Conservation (phyloP, 2,888 invertebrate genomes). For the Altica lythri region DNA sequence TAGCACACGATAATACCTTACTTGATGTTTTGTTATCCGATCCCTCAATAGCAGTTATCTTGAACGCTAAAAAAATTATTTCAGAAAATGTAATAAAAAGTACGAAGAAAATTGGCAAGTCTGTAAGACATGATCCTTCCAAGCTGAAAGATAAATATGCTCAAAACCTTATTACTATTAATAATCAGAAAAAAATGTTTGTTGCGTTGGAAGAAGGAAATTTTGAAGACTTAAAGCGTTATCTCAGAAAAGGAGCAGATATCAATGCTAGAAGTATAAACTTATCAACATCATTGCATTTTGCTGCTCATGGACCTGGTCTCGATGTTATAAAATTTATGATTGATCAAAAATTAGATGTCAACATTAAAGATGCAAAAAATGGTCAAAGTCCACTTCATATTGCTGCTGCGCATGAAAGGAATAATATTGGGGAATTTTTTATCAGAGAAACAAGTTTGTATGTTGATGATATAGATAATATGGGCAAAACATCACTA, state of each 20-base stretch:
- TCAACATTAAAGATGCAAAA: background rate
- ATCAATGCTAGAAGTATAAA: background rate
- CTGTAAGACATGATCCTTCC: no score
- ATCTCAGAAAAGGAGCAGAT: background rate
- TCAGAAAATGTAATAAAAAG: background rate
- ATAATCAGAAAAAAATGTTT: conserved; percentile 1
- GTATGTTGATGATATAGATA: background rate
- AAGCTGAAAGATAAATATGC: no score
- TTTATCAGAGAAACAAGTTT: background rate
- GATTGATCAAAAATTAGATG: background rate
- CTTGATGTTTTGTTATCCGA: background rate
- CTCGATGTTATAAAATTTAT: background rate
- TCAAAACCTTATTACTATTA: no score
- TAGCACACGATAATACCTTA: background rate
- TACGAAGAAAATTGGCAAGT: background rate
- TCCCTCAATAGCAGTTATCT: background rate
- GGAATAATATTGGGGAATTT: background rate
- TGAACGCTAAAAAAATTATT: background rate
- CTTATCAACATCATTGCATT: background rate
- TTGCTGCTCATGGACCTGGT: background rate
- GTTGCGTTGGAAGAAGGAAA: background rate
- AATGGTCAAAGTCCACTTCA: background rate
- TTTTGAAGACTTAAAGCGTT: background rate
- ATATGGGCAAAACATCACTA: background rate
- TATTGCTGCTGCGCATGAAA: conserved; percentile 1